These are phyloP conservation scores for Recurvirostra avosetta DNA, from an alignment of 2,113 vertebrate species.

Conservation along the genomic window DNA sequence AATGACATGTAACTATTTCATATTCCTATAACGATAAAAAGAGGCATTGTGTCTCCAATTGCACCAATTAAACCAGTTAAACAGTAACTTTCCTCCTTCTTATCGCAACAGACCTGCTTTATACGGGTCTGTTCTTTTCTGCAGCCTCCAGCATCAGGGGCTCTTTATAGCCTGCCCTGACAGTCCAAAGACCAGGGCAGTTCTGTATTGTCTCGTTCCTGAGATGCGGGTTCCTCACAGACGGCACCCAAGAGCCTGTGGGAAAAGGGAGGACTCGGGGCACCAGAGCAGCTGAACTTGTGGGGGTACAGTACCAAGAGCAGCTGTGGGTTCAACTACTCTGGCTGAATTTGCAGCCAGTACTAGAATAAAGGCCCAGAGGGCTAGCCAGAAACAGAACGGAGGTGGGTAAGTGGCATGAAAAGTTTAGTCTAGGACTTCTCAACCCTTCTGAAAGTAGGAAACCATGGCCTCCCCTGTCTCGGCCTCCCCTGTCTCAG, in stretches of 20 bases:
- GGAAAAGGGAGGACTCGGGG: not conserved
- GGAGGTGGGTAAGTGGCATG: not conserved
- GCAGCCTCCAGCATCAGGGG: not conserved
- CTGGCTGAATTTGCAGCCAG: not conserved
- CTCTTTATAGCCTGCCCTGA: not conserved
- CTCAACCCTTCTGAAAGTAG: not conserved
- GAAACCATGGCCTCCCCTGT: not conserved
- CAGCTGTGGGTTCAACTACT: not conserved
- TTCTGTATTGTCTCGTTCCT: not conserved
- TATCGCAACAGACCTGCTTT: not conserved
- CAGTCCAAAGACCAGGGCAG: not conserved
- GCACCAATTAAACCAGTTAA: not conserved
- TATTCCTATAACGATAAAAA: not conserved
- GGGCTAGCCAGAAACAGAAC: not conserved
- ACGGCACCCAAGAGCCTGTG: not conserved
- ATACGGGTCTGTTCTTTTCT: not conserved
- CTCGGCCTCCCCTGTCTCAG: not conserved
- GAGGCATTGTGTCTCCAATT: not conserved
- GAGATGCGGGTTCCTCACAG: not conserved
- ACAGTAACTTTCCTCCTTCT: not conserved
- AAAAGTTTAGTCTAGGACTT: not conserved
- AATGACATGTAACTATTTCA: not conserved
- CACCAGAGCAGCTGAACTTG: not conserved
- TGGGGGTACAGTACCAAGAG: not conserved
- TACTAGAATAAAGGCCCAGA: not conserved